Evolutionary conservation across 30 jellyfish, hydroid and myxozoan genomes (phyloP).

Genomic region (Aurelia sp.): DNA sequence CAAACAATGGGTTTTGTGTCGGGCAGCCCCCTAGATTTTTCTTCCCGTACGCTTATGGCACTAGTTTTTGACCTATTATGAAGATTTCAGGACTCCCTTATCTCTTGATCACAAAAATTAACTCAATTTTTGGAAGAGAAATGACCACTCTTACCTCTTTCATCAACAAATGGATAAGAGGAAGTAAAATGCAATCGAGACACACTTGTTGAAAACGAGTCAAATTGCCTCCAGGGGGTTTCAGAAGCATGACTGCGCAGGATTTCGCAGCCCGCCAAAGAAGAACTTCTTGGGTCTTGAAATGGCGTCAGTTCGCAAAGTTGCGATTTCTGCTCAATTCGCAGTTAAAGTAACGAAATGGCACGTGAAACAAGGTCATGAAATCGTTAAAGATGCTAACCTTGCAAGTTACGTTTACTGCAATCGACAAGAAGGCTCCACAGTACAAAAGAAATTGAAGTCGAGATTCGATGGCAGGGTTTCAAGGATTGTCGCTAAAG

Average conservation of each 20-base stretch:
- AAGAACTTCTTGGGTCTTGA: neutral
- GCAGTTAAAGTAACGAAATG: slow-evolving; percentile 72
- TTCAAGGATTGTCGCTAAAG: slow-evolving; percentile 58
- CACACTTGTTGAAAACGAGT: too few species aligned
- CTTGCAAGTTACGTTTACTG: slow-evolving; percentile 76
- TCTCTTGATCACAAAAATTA: too few species aligned
- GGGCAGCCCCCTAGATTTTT: too few species aligned
- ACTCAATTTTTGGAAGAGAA: too few species aligned
- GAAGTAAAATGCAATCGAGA: too few species aligned
- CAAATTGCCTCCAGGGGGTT: too few species aligned
- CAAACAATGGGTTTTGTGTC: too few species aligned
- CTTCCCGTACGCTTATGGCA: too few species aligned
- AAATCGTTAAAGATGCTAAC: slow-evolving; percentile 69
- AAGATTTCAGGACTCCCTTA: too few species aligned
- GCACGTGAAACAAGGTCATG: slow-evolving; percentile 88
- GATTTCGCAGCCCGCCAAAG: slow-evolving; percentile 17
- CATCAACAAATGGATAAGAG: too few species aligned
- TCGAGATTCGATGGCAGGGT: slow-evolving; percentile 88
- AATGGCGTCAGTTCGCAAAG: slow-evolving; percentile 79
- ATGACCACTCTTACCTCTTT: too few species aligned
- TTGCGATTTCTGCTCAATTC: slow-evolving; percentile 74
- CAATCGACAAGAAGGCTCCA: slow-evolving; percentile 35
- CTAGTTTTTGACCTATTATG: too few species aligned
- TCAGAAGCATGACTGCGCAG: neutral
- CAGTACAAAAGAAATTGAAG: slow-evolving; percentile 76